Evolutionary conservation across 2,113 vertebrate genomes (phyloP).

Genomic region (Chloropsis cyanopogon): DNA sequence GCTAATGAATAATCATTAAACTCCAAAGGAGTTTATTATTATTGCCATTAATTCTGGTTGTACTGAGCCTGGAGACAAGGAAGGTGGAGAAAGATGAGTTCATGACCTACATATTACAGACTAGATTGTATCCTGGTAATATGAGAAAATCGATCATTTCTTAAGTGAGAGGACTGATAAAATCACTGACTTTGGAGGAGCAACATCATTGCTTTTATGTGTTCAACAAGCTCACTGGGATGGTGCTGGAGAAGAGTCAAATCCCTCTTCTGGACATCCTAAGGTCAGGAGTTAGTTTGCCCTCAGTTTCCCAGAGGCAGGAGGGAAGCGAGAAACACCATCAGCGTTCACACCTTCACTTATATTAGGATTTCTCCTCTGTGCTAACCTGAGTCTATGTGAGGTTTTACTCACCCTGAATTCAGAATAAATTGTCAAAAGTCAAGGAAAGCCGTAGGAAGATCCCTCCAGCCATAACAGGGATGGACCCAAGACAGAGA

Average conservation of each 20-base stretch:
- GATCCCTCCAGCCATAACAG: not conserved
- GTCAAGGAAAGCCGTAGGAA: not conserved
- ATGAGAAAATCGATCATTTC: not conserved
- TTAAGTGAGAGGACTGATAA: not conserved
- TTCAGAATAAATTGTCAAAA: not conserved
- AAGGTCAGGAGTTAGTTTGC: not conserved
- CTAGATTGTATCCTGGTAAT: not conserved
- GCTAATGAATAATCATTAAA: constrained; percentile 3
- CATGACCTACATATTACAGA: not conserved
- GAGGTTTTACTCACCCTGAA: not conserved
- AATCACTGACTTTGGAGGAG: not conserved
- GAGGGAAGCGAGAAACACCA: not conserved
- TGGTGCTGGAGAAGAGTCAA: not conserved
- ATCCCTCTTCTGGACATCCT: not conserved
- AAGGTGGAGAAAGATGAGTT: not conserved
- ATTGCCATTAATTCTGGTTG: constrained; percentile 7
- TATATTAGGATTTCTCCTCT: not conserved
- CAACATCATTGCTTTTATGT: not conserved
- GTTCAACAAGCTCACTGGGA: not conserved
- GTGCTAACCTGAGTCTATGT: not conserved
- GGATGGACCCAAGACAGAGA: not conserved
- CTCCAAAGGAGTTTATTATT: constrained; percentile 10
- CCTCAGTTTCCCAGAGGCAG: not conserved
- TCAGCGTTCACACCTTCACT: rapidly evolving
- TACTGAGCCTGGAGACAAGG: not conserved